A percentile compares a stretch with the other conserved stretches of the same genome.
These are phyloP conservation scores for Bubo scandiacus DNA, from an alignment of 2,113 vertebrate genomes.

Conservation along the genomic window DNA sequence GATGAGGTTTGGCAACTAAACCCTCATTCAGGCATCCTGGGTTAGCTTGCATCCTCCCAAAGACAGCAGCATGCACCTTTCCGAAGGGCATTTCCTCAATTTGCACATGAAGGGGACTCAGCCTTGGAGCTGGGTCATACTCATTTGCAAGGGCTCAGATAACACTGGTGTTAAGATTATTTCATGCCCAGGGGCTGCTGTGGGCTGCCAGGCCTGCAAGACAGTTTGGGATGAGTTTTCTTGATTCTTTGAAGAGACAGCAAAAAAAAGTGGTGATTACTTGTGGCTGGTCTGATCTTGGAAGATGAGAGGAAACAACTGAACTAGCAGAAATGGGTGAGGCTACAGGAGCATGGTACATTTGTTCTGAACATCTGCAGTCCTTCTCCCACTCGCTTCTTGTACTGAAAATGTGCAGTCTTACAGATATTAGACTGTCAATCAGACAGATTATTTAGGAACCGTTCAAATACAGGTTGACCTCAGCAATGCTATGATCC, in stretches of 20 bases:
- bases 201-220: not conserved
- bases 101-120: not conserved
- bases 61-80: not conserved
- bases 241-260: not conserved
- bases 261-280: not conserved
- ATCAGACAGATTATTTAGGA: not conserved
- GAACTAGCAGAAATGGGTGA: not conserved
- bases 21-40: not conserved
- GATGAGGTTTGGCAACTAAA: not conserved
- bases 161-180: not conserved
- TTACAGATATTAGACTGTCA: not conserved
- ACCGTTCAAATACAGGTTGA: not conserved
- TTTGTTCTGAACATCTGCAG: not conserved
- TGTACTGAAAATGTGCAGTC: not conserved
- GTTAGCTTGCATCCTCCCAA: not conserved
- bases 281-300: not conserved
- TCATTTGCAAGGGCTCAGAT: not conserved
- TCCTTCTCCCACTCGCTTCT: not conserved
- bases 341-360: not conserved
- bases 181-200: not conserved
- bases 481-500: not conserved
- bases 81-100: not conserved
- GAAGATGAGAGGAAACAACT: not conserved
- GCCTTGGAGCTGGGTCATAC: not conserved
- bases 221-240: not conserved